These are phyloP conservation scores for Hanleya hanleyi DNA, from an alignment of 2,888 invertebrate genomes.

Conservation along the genomic window DNA sequence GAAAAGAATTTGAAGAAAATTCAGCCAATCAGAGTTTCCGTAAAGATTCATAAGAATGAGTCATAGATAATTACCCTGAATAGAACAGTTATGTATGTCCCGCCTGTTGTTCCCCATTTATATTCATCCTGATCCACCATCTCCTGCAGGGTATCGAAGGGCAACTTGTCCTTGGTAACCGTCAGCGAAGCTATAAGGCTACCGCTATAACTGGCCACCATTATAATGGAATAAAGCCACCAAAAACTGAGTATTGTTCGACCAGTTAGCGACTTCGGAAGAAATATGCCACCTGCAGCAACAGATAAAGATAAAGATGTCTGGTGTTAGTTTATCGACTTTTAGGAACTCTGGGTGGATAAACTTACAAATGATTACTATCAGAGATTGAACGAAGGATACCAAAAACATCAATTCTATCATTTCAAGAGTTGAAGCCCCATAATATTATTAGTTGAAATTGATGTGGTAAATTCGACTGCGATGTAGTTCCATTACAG, in stretches of 20 bases:
- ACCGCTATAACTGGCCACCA: constrained; percentile 65
- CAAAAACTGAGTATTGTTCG: constrained; percentile 54
- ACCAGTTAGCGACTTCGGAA: constrained; percentile 50
- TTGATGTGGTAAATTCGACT: too few relatives aligned
- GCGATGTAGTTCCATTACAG: too few relatives aligned
- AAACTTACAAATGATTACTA: too few relatives aligned
- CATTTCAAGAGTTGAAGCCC: too few relatives aligned
- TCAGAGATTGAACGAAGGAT: too few relatives aligned
- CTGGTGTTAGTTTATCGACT: neutral
- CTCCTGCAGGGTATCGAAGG: constrained; percentile 55
- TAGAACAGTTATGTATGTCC: constrained; percentile 42
- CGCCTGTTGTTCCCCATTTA: constrained; percentile 53
- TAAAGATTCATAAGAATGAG: too few relatives aligned
- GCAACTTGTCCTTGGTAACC: constrained; percentile 53
- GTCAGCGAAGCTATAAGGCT: constrained; percentile 68
- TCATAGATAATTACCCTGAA: too few relatives aligned
- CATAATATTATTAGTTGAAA: too few relatives aligned
- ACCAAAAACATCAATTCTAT: too few relatives aligned
- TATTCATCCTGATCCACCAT: constrained; percentile 48
- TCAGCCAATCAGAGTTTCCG: too few relatives aligned
- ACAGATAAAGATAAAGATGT: neutral
- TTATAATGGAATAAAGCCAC: constrained; percentile 58
- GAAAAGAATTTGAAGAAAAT: too few relatives aligned
- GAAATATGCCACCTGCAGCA: constrained; percentile 38
- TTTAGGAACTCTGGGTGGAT: too few relatives aligned